These are phyloP conservation scores for Oxyura jamaicensis DNA, from an alignment of 2,113 vertebrate species.

Conservation along the genomic window DNA sequence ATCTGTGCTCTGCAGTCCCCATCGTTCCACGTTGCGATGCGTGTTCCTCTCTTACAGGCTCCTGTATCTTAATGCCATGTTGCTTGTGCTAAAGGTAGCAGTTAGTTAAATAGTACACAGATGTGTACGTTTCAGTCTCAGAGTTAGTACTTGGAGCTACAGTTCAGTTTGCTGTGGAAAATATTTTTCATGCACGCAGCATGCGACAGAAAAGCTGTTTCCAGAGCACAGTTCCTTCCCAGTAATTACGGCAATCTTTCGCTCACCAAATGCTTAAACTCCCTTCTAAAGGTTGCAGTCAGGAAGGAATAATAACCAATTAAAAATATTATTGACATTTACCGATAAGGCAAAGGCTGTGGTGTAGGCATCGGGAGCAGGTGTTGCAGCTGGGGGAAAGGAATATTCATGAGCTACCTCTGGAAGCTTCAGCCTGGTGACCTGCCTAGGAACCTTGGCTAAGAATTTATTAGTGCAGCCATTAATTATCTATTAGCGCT, in stretches of 20 bases:
- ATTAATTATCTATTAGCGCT: neutral
- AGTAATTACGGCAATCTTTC: neutral
- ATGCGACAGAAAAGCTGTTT: neutral
- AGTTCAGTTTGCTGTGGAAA: neutral
- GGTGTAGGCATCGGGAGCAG: neutral
- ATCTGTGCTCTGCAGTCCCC: neutral
- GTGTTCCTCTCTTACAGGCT: neutral
- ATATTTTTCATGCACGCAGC: neutral
- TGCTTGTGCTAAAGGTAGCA: neutral
- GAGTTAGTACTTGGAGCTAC: neutral
- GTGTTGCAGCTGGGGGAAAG: neutral
- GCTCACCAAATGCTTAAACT: neutral
- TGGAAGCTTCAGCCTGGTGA: neutral
- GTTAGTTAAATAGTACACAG: neutral
- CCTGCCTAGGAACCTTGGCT: neutral
- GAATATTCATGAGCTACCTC: neutral
- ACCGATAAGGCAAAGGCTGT: neutral
- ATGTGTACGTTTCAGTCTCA: neutral
- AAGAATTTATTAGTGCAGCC: neutral
- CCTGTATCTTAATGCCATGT: neutral
- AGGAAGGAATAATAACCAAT: conserved; percentile 4
- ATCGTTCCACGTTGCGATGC: neutral
- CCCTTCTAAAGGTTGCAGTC: neutral
- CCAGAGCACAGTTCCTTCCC: neutral
- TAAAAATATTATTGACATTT: neutral